phyloP scores from a whole-genome alignment of 2,888 invertebrate genomes.

The Tenthredo notha region DNA sequence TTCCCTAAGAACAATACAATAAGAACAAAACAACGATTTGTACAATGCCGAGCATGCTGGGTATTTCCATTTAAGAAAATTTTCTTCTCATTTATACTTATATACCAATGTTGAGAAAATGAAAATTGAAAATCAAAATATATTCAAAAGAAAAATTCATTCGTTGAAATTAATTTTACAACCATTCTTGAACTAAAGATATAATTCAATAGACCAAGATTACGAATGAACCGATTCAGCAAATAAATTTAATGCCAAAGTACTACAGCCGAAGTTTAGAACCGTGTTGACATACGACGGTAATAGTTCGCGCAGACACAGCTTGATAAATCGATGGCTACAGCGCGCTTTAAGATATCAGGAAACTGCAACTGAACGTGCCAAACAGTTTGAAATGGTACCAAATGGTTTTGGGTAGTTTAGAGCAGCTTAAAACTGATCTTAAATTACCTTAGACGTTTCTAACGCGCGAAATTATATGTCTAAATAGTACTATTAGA shows the following conservation, averaged over 20 bases:
- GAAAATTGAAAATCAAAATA: not conserved
- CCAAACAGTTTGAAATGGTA: conserved; percentile 35
- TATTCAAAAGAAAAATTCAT: not conserved
- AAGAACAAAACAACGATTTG: not conserved
- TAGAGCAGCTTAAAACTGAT: conserved; percentile 8
- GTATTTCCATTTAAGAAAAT: not conserved
- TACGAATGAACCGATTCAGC: not conserved
- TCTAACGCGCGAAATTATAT: not conserved
- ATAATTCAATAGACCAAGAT: not conserved
- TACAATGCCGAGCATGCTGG: not conserved
- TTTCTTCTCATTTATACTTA: not conserved
- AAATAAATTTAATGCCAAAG: not conserved
- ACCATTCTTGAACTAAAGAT: not conserved
- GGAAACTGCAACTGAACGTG: conserved; percentile 26
- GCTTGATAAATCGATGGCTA: conserved; percentile 45
- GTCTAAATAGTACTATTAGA: not conserved
- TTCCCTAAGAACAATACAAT: not conserved
- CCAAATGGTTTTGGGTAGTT: conserved; percentile 21
- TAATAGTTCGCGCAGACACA: conserved; percentile 25
- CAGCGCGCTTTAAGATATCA: not conserved
- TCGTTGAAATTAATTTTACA: not conserved
- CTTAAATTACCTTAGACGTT: conserved; percentile 1
- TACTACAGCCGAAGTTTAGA: not conserved
- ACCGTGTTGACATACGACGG: conserved; percentile 48
- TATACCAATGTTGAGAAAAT: not conserved